phyloP scores from a whole-genome alignment of 1,140 invertebrate genomes.

The Thaumatotibia leucotreta region DNA sequence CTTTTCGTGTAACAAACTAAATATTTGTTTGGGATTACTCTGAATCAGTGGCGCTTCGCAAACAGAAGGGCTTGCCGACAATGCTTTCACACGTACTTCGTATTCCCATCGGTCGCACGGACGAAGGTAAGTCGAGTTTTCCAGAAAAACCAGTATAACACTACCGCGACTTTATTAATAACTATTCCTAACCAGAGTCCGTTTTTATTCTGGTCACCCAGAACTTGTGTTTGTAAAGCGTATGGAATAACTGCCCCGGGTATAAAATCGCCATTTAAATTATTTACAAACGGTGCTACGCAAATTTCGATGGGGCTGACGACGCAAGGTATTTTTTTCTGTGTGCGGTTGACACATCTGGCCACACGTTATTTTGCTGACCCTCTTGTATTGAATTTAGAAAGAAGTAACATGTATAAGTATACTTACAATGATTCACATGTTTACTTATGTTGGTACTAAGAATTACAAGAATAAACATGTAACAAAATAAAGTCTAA shows the following conservation, averaged over 20 bases:
- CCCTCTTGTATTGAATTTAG: neutral
- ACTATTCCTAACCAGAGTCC: neutral
- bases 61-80: slow-evolving; percentile 7
- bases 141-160: neutral
- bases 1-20: slow-evolving; percentile 12
- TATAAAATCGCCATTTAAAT: neutral
- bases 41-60: slow-evolving; percentile 1
- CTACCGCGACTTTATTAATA: no score
- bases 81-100: neutral
- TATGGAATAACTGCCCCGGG: neutral
- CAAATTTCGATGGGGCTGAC: neutral
- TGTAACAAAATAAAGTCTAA: no score
- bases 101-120: neutral
- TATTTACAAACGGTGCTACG: neutral
- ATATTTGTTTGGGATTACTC: slow-evolving; percentile 10
- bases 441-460: no score
- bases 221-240: neutral
- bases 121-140: neutral
- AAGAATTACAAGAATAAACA: no score
- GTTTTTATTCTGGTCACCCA: neutral
- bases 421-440: no score
- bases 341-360: neutral
- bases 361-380: neutral
- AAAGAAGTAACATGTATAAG: no score
- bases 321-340: neutral